Percentiles rank a stretch among this genome's conserved stretches.
Evolutionary conservation across 2,888 invertebrate genomes (phyloP).

Genomic region (Hyalella azteca): DNA sequence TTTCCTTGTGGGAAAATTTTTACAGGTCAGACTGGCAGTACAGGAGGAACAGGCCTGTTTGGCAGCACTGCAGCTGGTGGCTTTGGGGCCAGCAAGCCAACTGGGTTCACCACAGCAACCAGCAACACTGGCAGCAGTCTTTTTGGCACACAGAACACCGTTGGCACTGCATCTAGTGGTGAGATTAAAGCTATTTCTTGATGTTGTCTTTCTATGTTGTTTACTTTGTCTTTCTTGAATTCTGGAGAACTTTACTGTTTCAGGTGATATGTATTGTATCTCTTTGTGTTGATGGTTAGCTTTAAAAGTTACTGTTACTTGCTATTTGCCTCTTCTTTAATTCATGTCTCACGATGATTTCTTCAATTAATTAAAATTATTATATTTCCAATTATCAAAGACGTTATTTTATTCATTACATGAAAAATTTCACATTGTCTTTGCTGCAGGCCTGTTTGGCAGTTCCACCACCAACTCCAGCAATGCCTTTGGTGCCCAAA

Average conservation of each 20-base stretch:
- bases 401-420: background rate
- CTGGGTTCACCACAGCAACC: conserved; percentile 54
- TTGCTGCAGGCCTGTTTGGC: conserved; percentile 14
- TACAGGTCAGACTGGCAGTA: background rate
- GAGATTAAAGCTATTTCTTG: too few relatives aligned
- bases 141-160: conserved; percentile 41
- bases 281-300: too few relatives aligned
- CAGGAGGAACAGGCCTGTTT: conserved; percentile 44
- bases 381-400: background rate
- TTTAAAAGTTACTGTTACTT: too few relatives aligned
- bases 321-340: too few relatives aligned
- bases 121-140: conserved; percentile 47
- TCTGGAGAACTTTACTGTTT: too few relatives aligned
- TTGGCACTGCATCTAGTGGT: conserved; percentile 35
- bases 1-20: too few relatives aligned
- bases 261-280: too few relatives aligned
- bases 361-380: too few relatives aligned
- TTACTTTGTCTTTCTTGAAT: too few relatives aligned
- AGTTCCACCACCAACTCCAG: conserved; percentile 8
- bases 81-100: conserved; percentile 48
- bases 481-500: conserved; percentile 21
- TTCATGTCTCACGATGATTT: too few relatives aligned
- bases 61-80: conserved; percentile 33
- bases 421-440: background rate
- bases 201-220: too few relatives aligned